These are phyloP conservation scores for Puffinus mauretanicus DNA, from an alignment of 2,113 vertebrate species.

Conservation along the genomic window DNA sequence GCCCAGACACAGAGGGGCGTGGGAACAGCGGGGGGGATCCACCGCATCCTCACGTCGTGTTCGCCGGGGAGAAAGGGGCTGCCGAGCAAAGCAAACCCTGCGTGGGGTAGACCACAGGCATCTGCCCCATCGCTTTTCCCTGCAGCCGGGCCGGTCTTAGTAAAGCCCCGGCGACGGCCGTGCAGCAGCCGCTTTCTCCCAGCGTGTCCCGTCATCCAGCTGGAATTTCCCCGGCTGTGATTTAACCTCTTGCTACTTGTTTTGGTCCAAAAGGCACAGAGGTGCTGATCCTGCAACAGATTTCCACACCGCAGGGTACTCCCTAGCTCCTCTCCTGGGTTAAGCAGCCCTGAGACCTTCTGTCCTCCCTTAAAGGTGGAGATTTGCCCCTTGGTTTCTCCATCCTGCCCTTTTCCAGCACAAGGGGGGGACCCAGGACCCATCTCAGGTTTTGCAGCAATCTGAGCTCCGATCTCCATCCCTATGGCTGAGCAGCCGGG, in stretches of 20 bases:
- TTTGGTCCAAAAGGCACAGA: neutral
- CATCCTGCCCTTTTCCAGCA: neutral
- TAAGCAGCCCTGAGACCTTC: neutral
- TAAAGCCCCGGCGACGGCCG: accelerated
- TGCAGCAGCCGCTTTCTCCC: neutral
- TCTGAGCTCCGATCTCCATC: neutral
- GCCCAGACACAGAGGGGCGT: neutral
- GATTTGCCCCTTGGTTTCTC: neutral
- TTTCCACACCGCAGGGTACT: neutral
- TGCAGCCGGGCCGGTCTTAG: neutral
- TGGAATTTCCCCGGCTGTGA: neutral
- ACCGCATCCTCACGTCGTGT: accelerated
- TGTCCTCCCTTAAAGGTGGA: no score
- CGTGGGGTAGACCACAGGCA: accelerated
- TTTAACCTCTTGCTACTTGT: neutral
- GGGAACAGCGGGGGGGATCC: neutral
- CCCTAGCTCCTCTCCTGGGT: neutral
- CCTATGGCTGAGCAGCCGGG: neutral
- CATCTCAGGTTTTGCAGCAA: neutral
- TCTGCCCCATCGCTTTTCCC: accelerated
- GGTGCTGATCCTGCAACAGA: neutral
- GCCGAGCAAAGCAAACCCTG: neutral
- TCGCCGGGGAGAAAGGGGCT: neutral
- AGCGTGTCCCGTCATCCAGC: neutral
- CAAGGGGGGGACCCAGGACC: neutral